Percentiles rank a stretch among this genome's conserved stretches.
Conservation (phyloP, 2,113 vertebrate genomes). For the Sinocyclocheilus maitianheensis region DNA sequence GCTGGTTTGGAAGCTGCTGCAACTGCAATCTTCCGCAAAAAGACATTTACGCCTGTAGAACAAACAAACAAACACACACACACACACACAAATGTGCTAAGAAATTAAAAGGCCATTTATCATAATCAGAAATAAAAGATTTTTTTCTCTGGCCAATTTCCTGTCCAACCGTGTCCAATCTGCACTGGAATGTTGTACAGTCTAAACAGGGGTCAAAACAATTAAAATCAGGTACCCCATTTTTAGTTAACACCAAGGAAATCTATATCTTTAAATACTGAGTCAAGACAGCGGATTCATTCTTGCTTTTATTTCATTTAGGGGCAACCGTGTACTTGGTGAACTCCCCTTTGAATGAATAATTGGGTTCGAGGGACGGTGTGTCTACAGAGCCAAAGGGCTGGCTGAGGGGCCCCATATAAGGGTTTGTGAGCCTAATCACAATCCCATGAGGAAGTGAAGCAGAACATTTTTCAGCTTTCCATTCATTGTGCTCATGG, state of each 20-base stretch:
- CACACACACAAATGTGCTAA: constrained; percentile 34
- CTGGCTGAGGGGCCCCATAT: constrained; percentile 69
- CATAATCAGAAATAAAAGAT: constrained; percentile 8
- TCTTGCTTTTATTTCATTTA: background rate
- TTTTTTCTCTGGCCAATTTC: constrained; percentile 15
- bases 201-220: constrained; percentile 4
- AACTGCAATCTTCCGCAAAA: constrained; percentile 89
- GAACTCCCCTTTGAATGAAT: background rate
- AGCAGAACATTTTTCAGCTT: constrained; percentile 69
- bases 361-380: constrained; percentile 28
- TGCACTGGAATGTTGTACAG: constrained; percentile 34
- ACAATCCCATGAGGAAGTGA: constrained; percentile 72
- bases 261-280: background rate
- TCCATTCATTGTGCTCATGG: background rate
- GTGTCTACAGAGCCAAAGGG: constrained; percentile 30
- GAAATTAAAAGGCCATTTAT: constrained; percentile 37
- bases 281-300: background rate
- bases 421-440: constrained; percentile 74
- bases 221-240: constrained; percentile 20
- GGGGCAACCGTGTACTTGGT: background rate
- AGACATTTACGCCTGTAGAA: constrained; percentile 84
- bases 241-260: constrained; percentile 16
- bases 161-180: constrained; percentile 9
- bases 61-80: constrained; percentile 15
- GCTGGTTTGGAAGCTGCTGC: constrained; percentile 85